A percentile compares a stretch with the other conserved stretches of the same genome.
phyloP scores from a whole-genome alignment of 2,888 invertebrate genomes.

The Vannuccia rotundouncinata region DNA sequence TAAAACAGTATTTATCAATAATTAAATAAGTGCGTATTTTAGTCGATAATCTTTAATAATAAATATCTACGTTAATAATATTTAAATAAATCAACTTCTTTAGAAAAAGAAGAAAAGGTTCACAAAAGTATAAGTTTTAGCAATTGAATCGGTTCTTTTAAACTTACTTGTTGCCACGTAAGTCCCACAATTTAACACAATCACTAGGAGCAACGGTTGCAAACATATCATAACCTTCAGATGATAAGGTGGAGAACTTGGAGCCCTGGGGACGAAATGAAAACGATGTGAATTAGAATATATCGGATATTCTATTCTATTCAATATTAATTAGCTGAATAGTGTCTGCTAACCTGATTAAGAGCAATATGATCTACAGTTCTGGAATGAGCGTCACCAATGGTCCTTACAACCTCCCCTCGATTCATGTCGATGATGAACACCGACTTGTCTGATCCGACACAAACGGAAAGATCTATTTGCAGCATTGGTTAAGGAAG shows the following conservation, averaged over 20 bases:
- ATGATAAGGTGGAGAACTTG: slow-evolving; percentile 38
- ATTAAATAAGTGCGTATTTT: too few species aligned
- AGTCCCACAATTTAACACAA: background rate
- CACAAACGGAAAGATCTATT: slow-evolving; percentile 54
- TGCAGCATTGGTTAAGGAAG: too few species aligned
- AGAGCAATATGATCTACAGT: slow-evolving; percentile 48
- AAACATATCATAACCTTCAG: slow-evolving; percentile 41
- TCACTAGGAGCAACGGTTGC: slow-evolving; percentile 36
- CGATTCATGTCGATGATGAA: slow-evolving; percentile 54
- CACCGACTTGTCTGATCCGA: slow-evolving; percentile 50
- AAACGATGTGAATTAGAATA: background rate
- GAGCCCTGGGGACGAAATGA: slow-evolving; percentile 40
- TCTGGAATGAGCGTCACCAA: slow-evolving; percentile 49
- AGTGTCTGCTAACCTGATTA: slow-evolving; percentile 46
- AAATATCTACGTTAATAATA: too few species aligned
- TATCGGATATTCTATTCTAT: background rate
- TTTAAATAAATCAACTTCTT: too few species aligned
- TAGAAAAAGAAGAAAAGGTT: too few species aligned
- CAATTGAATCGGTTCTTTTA: background rate
- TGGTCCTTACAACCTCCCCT: slow-evolving; percentile 45
- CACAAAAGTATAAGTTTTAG: too few species aligned
- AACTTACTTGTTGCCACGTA: background rate
- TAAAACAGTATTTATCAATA: too few species aligned
- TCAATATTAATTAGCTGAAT: background rate
- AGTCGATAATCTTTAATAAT: too few species aligned